These are phyloP conservation scores for Xestoiulus laeticollis DNA, from an alignment of 2,888 invertebrate genomes.

Conservation along the genomic window DNA sequence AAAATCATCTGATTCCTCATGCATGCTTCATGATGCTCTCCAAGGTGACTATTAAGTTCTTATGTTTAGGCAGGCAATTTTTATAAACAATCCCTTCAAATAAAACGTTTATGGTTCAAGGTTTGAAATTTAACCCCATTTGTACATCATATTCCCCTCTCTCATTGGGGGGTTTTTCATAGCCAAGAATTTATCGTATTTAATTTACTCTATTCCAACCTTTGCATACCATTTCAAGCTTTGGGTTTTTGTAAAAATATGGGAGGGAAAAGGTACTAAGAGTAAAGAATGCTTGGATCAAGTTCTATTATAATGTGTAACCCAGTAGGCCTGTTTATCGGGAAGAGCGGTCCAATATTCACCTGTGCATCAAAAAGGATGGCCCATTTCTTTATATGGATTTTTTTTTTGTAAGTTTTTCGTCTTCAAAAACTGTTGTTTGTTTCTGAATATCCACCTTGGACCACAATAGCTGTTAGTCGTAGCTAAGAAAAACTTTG, in stretches of 20 bases:
- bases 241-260: not conserved
- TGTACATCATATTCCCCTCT: not conserved
- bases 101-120: not conserved
- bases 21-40: not conserved
- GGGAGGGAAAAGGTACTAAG: constrained; percentile 2
- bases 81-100: not conserved
- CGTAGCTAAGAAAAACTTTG: constrained; percentile 31
- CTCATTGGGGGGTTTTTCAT: not conserved
- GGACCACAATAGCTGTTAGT: not conserved
- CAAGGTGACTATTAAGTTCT: not conserved
- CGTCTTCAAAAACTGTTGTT: constrained; percentile 46
- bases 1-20: not conserved
- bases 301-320: constrained; percentile 15
- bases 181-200: constrained; percentile 10
- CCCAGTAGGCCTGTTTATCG: constrained; percentile 15
- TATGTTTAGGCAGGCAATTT: not conserved
- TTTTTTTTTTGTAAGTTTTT: constrained; percentile 27
- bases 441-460: constrained; percentile 42
- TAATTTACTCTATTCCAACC: constrained; percentile 15
- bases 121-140: constrained; percentile 37
- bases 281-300: not conserved
- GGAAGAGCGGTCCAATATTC: constrained; percentile 44
- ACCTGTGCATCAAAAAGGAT: constrained; percentile 41
- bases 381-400: constrained; percentile 30
- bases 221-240: constrained; percentile 4